These are phyloP conservation scores for Drosophila ironensis DNA, from an alignment of 1,140 invertebrate genomes.

Conservation along the genomic window DNA sequence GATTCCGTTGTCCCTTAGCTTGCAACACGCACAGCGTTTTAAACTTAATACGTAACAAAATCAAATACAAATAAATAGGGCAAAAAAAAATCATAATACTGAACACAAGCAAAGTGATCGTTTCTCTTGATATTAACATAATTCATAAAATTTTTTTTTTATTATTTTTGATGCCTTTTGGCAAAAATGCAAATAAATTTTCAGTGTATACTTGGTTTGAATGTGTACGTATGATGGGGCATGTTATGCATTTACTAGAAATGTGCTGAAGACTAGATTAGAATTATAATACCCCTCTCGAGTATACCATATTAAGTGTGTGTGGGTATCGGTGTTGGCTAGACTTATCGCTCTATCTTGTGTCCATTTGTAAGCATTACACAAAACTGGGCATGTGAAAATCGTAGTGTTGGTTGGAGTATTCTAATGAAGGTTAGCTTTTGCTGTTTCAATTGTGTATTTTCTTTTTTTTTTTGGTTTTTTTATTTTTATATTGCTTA, in stretches of 20 bases:
- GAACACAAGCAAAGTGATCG: conserved; percentile 63
- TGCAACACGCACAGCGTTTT: conserved; percentile 45
- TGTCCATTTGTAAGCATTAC: conserved; percentile 17
- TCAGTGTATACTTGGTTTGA: conserved; percentile 17
- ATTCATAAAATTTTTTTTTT: conserved; percentile 30
- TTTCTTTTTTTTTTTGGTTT: not conserved
- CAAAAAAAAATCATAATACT: conserved; percentile 65
- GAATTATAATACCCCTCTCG: conserved; percentile 43
- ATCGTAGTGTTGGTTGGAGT: conserved; percentile 43
- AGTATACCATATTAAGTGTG: not conserved
- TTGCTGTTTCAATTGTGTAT: not conserved
- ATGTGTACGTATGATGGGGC: not conserved
- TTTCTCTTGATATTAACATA: conserved; percentile 28
- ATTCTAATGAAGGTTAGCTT: not conserved
- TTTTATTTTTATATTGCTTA: conserved; percentile 7
- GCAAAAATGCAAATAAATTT: conserved; percentile 53
- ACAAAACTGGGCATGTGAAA: conserved; percentile 39
- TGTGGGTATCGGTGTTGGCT: not conserved
- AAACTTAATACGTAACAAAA: conserved; percentile 33
- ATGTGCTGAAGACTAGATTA: conserved; percentile 28
- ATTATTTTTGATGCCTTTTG: conserved; percentile 16
- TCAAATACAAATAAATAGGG: conserved; percentile 41
- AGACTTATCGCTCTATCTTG: not conserved
- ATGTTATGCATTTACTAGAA: not conserved
- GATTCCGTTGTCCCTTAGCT: conserved; percentile 23